Evolutionary conservation across 2,797 vertebrate genomes (phyloP).

Genomic region (Thunnus albacares): DNA sequence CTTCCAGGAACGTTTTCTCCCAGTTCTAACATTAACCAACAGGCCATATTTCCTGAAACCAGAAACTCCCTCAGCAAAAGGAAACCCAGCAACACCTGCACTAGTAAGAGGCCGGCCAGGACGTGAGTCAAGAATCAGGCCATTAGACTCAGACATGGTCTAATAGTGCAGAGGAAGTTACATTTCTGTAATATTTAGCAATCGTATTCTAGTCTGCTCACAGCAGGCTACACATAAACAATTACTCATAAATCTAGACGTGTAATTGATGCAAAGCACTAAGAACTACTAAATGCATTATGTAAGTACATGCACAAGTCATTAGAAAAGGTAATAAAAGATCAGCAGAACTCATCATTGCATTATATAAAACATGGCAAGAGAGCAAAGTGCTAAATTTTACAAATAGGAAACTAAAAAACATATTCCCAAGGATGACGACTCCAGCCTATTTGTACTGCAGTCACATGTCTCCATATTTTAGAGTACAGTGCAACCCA

Average conservation of each 20-base stretch:
- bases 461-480: slow-evolving; percentile 67
- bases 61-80: slow-evolving; percentile 84
- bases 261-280: slow-evolving; percentile 11
- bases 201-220: slow-evolving; percentile 18
- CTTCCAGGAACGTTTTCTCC: slow-evolving; percentile 80
- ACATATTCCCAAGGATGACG: slow-evolving; percentile 36
- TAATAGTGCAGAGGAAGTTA: slow-evolving; percentile 58
- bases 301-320: slow-evolving; percentile 7
- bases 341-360: background rate
- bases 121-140: slow-evolving; percentile 77
- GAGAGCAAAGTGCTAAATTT: slow-evolving; percentile 6
- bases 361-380: slow-evolving; percentile 9
- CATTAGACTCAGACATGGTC: slow-evolving; percentile 69
- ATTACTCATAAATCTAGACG: slow-evolving; percentile 9
- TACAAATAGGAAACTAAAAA: slow-evolving; percentile 30
- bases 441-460: slow-evolving; percentile 45
- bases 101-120: slow-evolving; percentile 75
- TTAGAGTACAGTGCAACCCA: slow-evolving; percentile 58
- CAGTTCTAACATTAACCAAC: slow-evolving; percentile 85
- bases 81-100: slow-evolving; percentile 84
- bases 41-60: slow-evolving; percentile 87
- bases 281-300: background rate
- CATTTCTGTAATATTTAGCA: slow-evolving; percentile 45
- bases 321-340: slow-evolving; percentile 1
- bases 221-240: slow-evolving; percentile 35